phyloP scores from a whole-genome alignment of 2,113 vertebrate species.

The Pan paniscus region DNA sequence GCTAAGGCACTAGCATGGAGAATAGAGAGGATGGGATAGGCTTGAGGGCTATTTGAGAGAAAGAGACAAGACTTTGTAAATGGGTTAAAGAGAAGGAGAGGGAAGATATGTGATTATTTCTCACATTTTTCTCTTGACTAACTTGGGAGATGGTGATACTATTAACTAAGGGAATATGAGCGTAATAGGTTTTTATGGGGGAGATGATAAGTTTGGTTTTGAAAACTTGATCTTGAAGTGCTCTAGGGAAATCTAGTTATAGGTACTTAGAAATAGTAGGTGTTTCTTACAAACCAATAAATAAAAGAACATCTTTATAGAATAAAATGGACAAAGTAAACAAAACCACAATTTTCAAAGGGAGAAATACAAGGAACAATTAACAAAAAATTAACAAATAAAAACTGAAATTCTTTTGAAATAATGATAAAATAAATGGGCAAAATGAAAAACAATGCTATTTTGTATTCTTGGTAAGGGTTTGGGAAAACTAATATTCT shows the following conservation, averaged over 20 bases:
- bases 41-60: neutral
- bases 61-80: neutral
- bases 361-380: neutral
- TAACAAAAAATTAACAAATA: neutral
- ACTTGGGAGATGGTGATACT: neutral
- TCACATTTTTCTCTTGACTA: neutral
- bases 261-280: neutral
- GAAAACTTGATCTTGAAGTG: slow-evolving; percentile 30
- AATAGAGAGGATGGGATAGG: neutral
- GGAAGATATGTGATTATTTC: neutral
- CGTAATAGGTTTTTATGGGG: neutral
- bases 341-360: neutral
- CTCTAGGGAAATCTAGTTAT: slow-evolving; percentile 23
- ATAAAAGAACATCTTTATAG: neutral
- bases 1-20: neutral
- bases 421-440: neutral
- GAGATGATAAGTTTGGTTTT: neutral
- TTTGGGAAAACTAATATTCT: neutral
- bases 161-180: neutral
- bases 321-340: slow-evolving; percentile 16
- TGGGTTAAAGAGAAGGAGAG: neutral
- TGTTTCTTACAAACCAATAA: slow-evolving; percentile 15
- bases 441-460: neutral
- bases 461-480: neutral
- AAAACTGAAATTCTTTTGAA: neutral